Base-by-base conservation (phyloP, 2,888 invertebrate genomes). In the Nomada lathburiana region DNA sequence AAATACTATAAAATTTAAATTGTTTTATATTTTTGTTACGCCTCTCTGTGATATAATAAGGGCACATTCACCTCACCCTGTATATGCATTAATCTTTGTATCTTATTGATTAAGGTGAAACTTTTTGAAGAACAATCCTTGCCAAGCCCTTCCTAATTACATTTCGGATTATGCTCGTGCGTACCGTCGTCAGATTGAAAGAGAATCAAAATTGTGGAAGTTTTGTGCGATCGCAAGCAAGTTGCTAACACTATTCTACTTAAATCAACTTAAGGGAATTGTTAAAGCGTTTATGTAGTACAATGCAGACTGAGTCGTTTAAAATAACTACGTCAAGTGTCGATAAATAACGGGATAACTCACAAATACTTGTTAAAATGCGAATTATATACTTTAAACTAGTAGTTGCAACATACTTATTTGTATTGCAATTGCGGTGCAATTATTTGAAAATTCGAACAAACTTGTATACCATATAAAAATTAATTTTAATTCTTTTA, bases 11-110 rank as follows among this genome's bases (percentile, higher is more conserved):
- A 91, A 88, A 83, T 89, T 91, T 86, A 90, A 92, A 92, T 92
- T 91, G 83, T 92, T 92, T 92, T 88, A 92, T 92, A 92, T 92
- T 91, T 92, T 92, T 92, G 90, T 93, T 93, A 92, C 92, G 92
- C 92, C 93, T 93, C 92, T 93, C 93, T 93, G 93, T 93, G 93
- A 93, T 93, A 93, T 91, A 89, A 92, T 91, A 92, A 91, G 93
- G 93, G 93, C 93, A 93, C 93, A 93, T 92, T 92, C 89, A 92
- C 89, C 90, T 89, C 90, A 92, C 88, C 90, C 92, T 93, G 89
- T 92, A 90, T 89, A 90, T 88, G 88, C 90, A 91, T 89, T 90
- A 88, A 90, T 88, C 89, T 89, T 89, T 88, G 86, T 90, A 89
- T 90, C 88, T 89, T 89, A 88, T 88, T 84, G 80, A 88, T 80